Evolutionary conservation across 2,797 vertebrate species (phyloP).

Genomic region (Corythornis leucogaster): DNA sequence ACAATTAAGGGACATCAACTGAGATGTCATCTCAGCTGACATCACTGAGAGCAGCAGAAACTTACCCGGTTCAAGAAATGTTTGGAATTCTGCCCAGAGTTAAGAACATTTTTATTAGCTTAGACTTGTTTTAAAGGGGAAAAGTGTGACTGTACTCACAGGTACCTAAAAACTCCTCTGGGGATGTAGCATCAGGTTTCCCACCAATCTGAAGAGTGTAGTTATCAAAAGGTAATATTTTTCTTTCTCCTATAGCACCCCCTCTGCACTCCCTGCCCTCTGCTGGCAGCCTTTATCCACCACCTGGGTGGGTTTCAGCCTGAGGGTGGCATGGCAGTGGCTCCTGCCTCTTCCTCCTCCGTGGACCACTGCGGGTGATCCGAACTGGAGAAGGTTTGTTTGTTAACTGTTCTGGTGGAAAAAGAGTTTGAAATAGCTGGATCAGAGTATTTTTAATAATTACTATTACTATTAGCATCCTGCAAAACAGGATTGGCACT

Average conservation of each 20-base stretch:
- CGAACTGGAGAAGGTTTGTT: rapidly evolving
- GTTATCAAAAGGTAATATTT: not conserved
- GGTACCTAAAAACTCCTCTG: not conserved
- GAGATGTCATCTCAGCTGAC: too few relatives aligned
- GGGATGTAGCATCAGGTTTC: not conserved
- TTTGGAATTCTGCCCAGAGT: not conserved
- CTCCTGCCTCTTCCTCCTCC: not conserved
- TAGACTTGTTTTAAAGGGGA: not conserved
- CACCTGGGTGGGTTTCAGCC: rapidly evolving
- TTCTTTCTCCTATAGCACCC: not conserved
- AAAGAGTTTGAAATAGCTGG: not conserved
- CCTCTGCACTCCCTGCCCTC: not conserved
- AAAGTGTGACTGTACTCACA: not conserved
- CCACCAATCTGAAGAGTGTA: not conserved
- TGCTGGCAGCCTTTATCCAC: not conserved
- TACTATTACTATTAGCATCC: not conserved
- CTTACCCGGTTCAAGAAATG: not conserved
- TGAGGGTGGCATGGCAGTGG: rapidly evolving
- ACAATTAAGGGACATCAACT: not conserved
- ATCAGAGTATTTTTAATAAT: not conserved
- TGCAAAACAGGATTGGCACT: conserved; percentile 24
- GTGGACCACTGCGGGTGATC: not conserved
- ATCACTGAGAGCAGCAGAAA: not conserved
- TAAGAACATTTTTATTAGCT: not conserved
- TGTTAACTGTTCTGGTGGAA: not conserved